Conservation (phyloP, 2,888 invertebrate species). For the Pterostichus madidus region DNA sequence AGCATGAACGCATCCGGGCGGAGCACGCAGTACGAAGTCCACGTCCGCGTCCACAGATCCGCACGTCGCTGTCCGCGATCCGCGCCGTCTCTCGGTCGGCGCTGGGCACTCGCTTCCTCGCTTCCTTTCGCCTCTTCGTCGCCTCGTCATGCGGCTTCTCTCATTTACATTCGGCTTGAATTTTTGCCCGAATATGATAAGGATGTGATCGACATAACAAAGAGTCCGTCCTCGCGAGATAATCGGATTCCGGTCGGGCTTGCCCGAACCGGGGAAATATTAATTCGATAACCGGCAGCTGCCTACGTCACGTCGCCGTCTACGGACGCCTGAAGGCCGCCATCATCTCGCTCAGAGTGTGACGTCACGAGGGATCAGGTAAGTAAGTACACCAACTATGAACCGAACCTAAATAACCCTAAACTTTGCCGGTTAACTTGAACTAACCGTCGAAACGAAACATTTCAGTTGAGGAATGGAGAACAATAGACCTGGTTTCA, state of each 20-base stretch:
- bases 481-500: conserved; percentile 51
- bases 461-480: conserved; percentile 47
- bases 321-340: conserved; percentile 35
- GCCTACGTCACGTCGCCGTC: conserved; percentile 59
- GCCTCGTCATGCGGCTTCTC: conserved; percentile 5
- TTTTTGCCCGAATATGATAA: conserved; percentile 66
- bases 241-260: conserved; percentile 64
- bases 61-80: conserved; percentile 16
- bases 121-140: conserved; percentile 24
- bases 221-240: conserved; percentile 62
- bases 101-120: background rate
- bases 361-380: conserved; percentile 56
- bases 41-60: conserved; percentile 24
- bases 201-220: conserved; percentile 67
- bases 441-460: conserved; percentile 24
- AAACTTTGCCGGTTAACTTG: conserved; percentile 29
- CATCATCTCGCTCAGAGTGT: background rate
- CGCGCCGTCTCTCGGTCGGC: background rate
- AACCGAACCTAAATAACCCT: conserved; percentile 42
- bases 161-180: conserved; percentile 64
- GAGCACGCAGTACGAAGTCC: background rate
- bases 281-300: conserved; percentile 64
- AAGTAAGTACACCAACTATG: conserved; percentile 36
- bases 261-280: conserved; percentile 59
- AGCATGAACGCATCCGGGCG: background rate